Conservation (phyloP, 2,888 invertebrate species). For the Cheilosia grossa region DNA sequence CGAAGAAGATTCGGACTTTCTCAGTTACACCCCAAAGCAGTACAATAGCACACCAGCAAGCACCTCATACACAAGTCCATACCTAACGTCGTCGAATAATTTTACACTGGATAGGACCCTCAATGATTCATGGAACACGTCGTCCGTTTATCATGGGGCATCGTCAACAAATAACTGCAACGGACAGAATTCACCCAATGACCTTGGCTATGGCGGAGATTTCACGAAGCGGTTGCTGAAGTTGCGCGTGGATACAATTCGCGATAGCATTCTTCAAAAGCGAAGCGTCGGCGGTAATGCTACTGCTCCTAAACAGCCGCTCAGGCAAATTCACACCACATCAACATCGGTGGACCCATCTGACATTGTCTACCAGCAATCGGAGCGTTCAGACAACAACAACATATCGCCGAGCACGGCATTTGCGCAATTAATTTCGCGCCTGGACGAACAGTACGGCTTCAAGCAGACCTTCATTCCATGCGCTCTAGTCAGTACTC, state of each 20-base stretch:
- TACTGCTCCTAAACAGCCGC: conserved; percentile 51
- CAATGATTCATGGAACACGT: conserved; percentile 59
- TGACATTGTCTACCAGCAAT: conserved; percentile 72
- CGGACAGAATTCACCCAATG: conserved; percentile 82
- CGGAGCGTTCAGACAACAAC: conserved; percentile 57
- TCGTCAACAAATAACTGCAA: conserved; percentile 79
- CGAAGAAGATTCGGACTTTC: conserved; percentile 77
- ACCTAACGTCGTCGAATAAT: conserved; percentile 52
- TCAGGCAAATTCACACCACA: conserved; percentile 64
- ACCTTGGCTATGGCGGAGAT: conserved; percentile 89
- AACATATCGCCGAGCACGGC: conserved; percentile 76
- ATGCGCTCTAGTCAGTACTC: conserved; percentile 86
- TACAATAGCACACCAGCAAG: conserved; percentile 60
- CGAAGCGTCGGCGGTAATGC: conserved; percentile 34
- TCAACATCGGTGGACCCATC: conserved; percentile 61
- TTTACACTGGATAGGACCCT: conserved; percentile 61
- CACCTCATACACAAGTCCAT: conserved; percentile 57
- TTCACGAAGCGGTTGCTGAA: conserved; percentile 85
- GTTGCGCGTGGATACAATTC: conserved; percentile 76
- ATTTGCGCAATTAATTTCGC: conserved; percentile 76
- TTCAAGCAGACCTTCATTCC: conserved; percentile 84
- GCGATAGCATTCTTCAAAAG: conserved; percentile 70
- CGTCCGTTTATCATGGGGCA: conserved; percentile 48
- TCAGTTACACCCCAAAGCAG: conserved; percentile 73
- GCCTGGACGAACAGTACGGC: conserved; percentile 78